Evolutionary conservation across 1,140 invertebrate genomes (phyloP), one percentile per base, ranked within the genome.

Genomic region (Bombus affinis): DNA sequence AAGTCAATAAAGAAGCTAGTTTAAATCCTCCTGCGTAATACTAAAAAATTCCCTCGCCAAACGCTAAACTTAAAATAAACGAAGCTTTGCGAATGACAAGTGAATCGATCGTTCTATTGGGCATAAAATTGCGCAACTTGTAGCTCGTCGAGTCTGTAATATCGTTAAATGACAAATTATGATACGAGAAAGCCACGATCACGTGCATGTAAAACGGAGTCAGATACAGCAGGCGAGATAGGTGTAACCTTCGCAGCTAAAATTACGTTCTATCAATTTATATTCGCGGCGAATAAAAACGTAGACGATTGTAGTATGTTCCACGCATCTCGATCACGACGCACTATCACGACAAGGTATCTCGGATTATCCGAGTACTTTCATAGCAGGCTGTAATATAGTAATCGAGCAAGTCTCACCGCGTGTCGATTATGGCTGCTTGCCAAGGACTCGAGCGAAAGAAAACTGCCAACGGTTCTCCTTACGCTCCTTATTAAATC

Each of bases 401-500:
- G 32, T n/a, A 57, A 75, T 37, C 0, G 47, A 15, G 3, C 74
- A 2, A 57, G 74, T 28, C 44, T 37, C 1, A 3, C 22, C 5
- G 32, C 13, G 73, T 53, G 73, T 57, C 73, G 37, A 75, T 75
- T 57, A 75, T 32, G 28, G 39, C n/a, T 35, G 42, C 32, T 12
- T 35, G 5, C 10, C 73, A 39, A 74, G 44, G 42, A 57, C 44
- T 53, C 22, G 42, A 25, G 12, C 53, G 53, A n/a, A 12, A 28
- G 25, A 53, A 13, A 39, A 53, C 9, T 22, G 35, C 47, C 39
- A 39, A 57, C 66, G 68, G 68, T 44, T 35, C 12, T 12, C 25
- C 28, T n/a, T 18, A 22, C 28, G 65, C n/a, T 68, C 59, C 72
- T 83, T 83, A 68, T 80, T 85, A 73, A 85, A 80, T 71, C 13